Conservation (phyloP, 1,140 invertebrate genomes). For the Trinorchestia longiramus region DNA sequence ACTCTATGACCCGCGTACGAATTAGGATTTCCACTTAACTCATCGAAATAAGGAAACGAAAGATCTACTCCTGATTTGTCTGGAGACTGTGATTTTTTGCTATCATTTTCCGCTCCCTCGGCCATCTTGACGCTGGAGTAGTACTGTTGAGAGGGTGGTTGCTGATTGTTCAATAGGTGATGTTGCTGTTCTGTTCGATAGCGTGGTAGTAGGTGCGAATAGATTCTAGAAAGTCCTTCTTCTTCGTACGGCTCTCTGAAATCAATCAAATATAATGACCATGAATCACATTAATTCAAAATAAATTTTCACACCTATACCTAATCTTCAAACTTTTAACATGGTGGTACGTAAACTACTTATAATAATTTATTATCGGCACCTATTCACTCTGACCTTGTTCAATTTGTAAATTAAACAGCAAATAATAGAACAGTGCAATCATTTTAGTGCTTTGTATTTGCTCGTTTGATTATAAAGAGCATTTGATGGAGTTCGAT, state of each 20-base stretch:
- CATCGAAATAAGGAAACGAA: background rate
- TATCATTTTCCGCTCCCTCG: background rate
- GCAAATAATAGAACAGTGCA: too few species aligned
- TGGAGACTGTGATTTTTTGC: background rate
- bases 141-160: background rate
- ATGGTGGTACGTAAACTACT: too few species aligned
- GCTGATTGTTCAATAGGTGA: background rate
- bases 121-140: background rate
- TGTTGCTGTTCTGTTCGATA: background rate
- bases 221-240: background rate
- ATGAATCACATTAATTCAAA: background rate
- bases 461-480: too few species aligned
- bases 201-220: background rate
- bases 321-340: too few species aligned
- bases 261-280: background rate
- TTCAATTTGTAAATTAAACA: too few species aligned
- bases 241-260: slow-evolving; percentile 45
- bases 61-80: background rate
- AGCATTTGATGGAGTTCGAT: too few species aligned
- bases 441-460: too few species aligned
- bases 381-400: too few species aligned
- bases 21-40: background rate
- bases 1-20: background rate
- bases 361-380: too few species aligned
- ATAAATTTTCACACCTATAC: background rate